phyloP scores from a whole-genome alignment of 2,888 invertebrate genomes.

The Piscicola geometra region DNA sequence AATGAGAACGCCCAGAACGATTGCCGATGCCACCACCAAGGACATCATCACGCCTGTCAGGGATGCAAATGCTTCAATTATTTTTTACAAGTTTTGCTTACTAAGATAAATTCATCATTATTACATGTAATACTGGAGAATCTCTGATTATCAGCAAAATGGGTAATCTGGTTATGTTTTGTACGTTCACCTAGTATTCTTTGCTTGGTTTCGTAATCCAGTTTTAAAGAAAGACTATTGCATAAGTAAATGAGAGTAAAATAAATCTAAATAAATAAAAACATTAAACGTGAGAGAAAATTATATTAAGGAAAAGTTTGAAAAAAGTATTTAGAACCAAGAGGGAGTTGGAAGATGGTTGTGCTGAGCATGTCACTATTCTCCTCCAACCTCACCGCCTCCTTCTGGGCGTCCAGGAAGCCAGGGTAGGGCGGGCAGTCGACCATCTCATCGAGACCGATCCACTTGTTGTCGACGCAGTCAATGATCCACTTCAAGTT shows the following conservation, averaged over 20 bases:
- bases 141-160: no score
- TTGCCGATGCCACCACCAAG: slow-evolving; percentile 42
- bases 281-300: not conserved
- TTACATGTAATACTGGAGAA: no score
- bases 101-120: no score
- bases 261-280: not conserved
- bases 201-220: no score
- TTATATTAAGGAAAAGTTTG: not conserved
- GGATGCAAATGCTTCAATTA: no score
- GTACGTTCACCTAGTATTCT: no score
- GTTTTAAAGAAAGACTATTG: no score
- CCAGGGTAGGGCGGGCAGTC: slow-evolving; percentile 32
- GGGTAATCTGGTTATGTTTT: no score
- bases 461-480: slow-evolving; percentile 38
- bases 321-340: slow-evolving; percentile 17
- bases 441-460: slow-evolving; percentile 34
- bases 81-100: no score
- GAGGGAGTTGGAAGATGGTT: slow-evolving; percentile 25
- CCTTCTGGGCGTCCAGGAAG: slow-evolving; percentile 17
- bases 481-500: slow-evolving; percentile 34
- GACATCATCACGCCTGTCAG: slow-evolving; percentile 42
- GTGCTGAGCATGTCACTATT: not conserved
- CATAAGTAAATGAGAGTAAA: no score
- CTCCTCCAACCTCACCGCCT: not conserved
- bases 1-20: slow-evolving; percentile 43